phyloP scores from a whole-genome alignment of 2,888 invertebrate genomes.

The Zygogramma bicolorata region DNA sequence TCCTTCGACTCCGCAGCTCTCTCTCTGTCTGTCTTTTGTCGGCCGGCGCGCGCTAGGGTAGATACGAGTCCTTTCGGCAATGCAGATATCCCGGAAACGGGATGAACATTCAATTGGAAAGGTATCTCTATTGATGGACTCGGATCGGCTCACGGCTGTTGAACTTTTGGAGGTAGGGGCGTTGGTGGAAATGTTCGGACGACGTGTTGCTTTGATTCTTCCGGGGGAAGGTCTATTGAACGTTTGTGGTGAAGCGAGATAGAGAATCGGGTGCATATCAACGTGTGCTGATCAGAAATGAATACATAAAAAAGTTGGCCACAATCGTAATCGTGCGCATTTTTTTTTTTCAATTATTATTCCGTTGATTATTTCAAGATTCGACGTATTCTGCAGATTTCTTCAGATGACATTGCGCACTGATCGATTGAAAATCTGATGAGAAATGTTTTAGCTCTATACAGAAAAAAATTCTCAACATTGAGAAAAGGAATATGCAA shows the following conservation, averaged over 20 bases:
- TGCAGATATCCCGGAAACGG: constrained; percentile 12
- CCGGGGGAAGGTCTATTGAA: background rate
- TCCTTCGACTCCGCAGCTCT: background rate
- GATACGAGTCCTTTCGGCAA: constrained; percentile 9
- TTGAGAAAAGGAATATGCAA: no score
- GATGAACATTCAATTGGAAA: constrained; percentile 9
- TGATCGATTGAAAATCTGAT: no score
- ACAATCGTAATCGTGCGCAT: no score
- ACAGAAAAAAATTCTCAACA: no score
- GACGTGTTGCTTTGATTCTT: constrained; percentile 7
- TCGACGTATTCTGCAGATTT: no score
- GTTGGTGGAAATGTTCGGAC: background rate
- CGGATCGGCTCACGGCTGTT: background rate
- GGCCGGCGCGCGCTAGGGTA: background rate
- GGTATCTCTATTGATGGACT: constrained; percentile 5
- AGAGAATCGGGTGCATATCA: no score
- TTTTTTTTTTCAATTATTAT: no score
- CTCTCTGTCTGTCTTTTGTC: background rate
- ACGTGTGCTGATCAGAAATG: no score
- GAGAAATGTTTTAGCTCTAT: no score
- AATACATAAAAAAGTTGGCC: no score
- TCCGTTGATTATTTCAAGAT: no score
- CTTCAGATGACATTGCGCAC: no score
- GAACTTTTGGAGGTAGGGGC: background rate
- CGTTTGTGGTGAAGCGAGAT: background rate